Percentiles rank a stretch among this genome's conserved stretches.
These are phyloP conservation scores for Maylandia zebra DNA, from an alignment of 2,113 vertebrate genomes.

Conservation along the genomic window DNA sequence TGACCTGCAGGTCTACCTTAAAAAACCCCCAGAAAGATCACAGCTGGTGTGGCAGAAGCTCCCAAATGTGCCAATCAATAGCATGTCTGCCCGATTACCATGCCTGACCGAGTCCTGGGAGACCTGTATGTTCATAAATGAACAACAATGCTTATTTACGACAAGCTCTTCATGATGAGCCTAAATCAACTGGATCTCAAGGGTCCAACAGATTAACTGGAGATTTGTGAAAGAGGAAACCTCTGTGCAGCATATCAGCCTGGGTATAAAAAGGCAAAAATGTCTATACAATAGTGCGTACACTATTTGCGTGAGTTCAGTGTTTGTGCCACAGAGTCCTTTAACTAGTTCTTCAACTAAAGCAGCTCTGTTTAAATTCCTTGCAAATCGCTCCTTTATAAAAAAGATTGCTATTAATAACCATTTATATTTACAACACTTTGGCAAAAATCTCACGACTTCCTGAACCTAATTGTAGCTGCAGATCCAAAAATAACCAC, in stretches of 20 bases:
- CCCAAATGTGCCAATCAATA: conserved; percentile 58
- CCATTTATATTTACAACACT: conserved; percentile 12
- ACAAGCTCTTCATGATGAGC: not conserved
- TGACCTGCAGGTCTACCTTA: not conserved
- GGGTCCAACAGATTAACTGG: not conserved
- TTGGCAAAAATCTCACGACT: not conserved
- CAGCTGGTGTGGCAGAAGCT: conserved; percentile 41
- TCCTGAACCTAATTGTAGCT: conserved; percentile 1
- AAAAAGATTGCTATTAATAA: not conserved
- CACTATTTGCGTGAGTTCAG: not conserved
- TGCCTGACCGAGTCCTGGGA: conserved; percentile 26
- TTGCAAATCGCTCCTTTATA: not conserved
- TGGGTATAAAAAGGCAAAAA: not conserved
- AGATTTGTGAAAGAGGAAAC: not conserved
- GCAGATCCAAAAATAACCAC: conserved; percentile 38
- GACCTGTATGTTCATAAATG: not conserved
- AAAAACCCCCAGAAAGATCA: not conserved
- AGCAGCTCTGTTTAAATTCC: not conserved
- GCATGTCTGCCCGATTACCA: conserved; percentile 13
- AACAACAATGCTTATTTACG: not conserved
- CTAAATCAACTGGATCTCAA: not conserved
- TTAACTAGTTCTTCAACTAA: not conserved
- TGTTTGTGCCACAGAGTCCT: not conserved
- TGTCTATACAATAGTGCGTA: not conserved
- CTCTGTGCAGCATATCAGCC: not conserved